These are phyloP conservation scores for Gerris buenoi DNA, from an alignment of 1,140 invertebrate genomes.

Conservation along the genomic window DNA sequence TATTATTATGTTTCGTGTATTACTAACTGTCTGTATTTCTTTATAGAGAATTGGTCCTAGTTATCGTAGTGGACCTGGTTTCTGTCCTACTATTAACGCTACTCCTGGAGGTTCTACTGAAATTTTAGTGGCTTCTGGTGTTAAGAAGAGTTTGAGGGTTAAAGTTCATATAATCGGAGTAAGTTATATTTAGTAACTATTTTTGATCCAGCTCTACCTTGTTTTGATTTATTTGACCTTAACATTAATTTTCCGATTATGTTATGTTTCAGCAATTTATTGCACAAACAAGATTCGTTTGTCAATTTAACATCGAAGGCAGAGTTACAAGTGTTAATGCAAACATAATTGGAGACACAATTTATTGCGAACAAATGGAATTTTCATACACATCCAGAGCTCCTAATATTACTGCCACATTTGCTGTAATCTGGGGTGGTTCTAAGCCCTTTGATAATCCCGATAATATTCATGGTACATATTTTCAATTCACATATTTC, in stretches of 20 bases:
- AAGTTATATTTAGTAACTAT: conserved; percentile 23
- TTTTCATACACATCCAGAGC: conserved; percentile 76
- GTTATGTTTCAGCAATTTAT: conserved; percentile 61
- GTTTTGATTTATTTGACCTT: background rate
- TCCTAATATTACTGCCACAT: conserved; percentile 82
- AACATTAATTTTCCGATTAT: too few relatives aligned
- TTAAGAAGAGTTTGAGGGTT: conserved; percentile 74
- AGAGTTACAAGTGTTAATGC: conserved; percentile 81
- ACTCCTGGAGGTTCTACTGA: conserved; percentile 71
- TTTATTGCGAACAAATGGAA: conserved; percentile 84
- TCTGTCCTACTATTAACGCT: conserved; percentile 85
- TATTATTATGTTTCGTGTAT: too few relatives aligned
- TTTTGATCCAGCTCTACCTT: background rate
- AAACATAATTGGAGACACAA: conserved; percentile 75
- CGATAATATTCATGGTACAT: conserved; percentile 71
- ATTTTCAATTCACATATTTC: too few relatives aligned
- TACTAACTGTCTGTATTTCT: too few relatives aligned
- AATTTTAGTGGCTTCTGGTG: conserved; percentile 79
- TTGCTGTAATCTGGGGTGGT: conserved; percentile 89
- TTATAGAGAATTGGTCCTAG: conserved; percentile 71
- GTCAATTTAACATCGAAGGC: conserved; percentile 91
- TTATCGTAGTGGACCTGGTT: conserved; percentile 78
- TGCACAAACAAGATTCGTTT: conserved; percentile 82
- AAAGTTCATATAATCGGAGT: conserved; percentile 85
- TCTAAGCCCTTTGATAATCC: conserved; percentile 89